Percentiles rank a stretch among this genome's conserved stretches.
These are phyloP conservation scores for Eleutherodactylus coqui DNA, from an alignment of 2,797 vertebrate genomes.

Conservation along the genomic window DNA sequence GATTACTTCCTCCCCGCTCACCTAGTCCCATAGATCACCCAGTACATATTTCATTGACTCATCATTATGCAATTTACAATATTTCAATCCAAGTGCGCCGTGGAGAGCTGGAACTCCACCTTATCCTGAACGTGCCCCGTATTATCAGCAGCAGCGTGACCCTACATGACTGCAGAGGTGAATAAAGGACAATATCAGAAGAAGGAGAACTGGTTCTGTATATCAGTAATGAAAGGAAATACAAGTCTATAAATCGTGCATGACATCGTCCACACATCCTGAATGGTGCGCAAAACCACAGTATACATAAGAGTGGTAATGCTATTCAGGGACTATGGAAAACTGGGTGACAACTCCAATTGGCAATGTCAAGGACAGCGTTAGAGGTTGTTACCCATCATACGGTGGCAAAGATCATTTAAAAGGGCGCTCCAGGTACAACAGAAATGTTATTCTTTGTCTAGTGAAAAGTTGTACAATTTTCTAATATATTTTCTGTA, in stretches of 20 bases:
- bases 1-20: too few relatives aligned
- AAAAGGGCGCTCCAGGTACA: too few relatives aligned
- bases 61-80: too few relatives aligned
- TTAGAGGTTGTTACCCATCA: neutral
- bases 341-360: neutral
- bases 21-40: too few relatives aligned
- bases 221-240: neutral
- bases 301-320: neutral
- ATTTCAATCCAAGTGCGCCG: too few relatives aligned
- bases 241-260: neutral
- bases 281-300: neutral
- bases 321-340: neutral
- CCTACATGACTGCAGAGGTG: conserved; percentile 37
- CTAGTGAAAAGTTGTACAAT: too few relatives aligned
- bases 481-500: too few relatives aligned
- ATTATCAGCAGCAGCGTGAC: conserved; percentile 21
- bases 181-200: conserved; percentile 35
- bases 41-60: too few relatives aligned
- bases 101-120: neutral
- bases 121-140: neutral
- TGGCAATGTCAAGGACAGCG: too few relatives aligned
- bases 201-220: neutral
- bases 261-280: neutral
- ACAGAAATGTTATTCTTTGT: too few relatives aligned
- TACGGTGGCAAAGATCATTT: too few relatives aligned